Evolutionary conservation across 2,113 vertebrate species (phyloP).

Genomic region (Callipepla squamata): DNA sequence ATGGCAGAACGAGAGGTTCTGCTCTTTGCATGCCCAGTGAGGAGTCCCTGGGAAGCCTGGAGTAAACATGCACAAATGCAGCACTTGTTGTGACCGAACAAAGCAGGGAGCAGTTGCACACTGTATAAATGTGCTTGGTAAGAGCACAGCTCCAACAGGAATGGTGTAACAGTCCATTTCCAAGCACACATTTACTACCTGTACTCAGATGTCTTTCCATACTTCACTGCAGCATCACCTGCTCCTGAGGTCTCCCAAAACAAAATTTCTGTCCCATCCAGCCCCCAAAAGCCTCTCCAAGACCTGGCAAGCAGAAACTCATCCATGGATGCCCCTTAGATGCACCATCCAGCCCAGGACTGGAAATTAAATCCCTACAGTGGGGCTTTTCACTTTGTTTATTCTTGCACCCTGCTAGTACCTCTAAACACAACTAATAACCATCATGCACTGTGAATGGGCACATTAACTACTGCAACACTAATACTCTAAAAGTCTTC

Average conservation of each 20-base stretch:
- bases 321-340: background rate
- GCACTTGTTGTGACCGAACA: background rate
- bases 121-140: background rate
- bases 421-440: constrained; percentile 37
- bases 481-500: constrained; percentile 35
- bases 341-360: background rate
- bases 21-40: background rate
- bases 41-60: background rate
- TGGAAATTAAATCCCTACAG: background rate
- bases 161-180: background rate
- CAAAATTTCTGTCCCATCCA: background rate
- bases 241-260: background rate
- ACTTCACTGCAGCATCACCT: background rate
- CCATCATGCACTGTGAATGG: constrained; percentile 1
- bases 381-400: background rate
- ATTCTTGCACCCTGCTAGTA: background rate
- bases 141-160: background rate
- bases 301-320: background rate
- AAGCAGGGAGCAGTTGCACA: background rate
- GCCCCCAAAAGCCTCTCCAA: background rate
- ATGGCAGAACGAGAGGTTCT: background rate
- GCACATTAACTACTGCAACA: background rate
- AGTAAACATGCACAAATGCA: background rate
- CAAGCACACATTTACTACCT: background rate
- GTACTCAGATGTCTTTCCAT: background rate